Percentiles rank a stretch among this genome's conserved stretches.
phyloP scores from a whole-genome alignment of 2,888 invertebrate species.

The Rhogogaster chlorosoma region DNA sequence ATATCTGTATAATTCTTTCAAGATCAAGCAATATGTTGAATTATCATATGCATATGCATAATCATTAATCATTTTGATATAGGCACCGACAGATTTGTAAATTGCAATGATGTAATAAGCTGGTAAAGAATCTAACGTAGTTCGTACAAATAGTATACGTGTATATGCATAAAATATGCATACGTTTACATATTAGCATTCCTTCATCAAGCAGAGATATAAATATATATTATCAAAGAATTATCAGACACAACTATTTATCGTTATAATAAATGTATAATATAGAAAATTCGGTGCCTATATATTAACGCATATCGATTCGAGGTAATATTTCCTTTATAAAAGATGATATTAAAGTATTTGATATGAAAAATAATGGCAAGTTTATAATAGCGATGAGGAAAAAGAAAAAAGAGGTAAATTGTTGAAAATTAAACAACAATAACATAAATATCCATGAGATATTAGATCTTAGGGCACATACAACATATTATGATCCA shows the following conservation, averaged over 20 bases:
- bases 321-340: constrained; percentile 54
- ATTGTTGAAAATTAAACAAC: constrained; percentile 11
- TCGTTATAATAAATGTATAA: constrained; percentile 49
- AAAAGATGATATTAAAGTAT: background rate
- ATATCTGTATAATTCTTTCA: background rate
- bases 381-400: background rate
- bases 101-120: background rate
- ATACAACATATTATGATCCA: background rate
- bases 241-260: constrained; percentile 16
- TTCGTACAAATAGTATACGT: background rate
- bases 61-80: constrained; percentile 8
- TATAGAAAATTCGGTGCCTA: constrained; percentile 40
- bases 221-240: constrained; percentile 1
- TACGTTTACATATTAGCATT: background rate
- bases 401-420: background rate
- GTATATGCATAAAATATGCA: background rate
- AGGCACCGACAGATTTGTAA: constrained; percentile 35
- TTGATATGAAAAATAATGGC: constrained; percentile 20
- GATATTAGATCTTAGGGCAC: background rate
- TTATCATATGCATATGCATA: constrained; percentile 1
- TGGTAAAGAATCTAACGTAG: background rate
- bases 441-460: background rate
- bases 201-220: background rate
- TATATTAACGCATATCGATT: constrained; percentile 54
- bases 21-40: background rate